phyloP scores from a whole-genome alignment of 1,140 invertebrate species.

The Steinernema feltiae region DNA sequence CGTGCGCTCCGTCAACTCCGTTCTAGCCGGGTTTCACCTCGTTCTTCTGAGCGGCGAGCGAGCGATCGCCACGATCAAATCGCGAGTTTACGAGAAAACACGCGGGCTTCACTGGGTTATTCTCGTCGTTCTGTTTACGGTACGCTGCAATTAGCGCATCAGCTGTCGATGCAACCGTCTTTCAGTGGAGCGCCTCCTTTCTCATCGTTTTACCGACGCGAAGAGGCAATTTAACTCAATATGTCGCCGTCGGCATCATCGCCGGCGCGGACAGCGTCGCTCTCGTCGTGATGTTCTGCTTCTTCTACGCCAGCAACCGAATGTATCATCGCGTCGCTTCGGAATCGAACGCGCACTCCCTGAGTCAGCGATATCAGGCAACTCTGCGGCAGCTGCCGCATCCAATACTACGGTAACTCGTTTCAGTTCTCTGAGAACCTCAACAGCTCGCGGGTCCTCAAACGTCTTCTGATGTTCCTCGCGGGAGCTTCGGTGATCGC shows the following conservation, averaged over 20 bases:
- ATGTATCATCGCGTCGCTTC: background rate
- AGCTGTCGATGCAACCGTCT: background rate
- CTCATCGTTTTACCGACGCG: background rate
- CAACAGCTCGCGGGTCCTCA: background rate
- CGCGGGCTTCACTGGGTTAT: background rate
- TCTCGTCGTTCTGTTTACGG: background rate
- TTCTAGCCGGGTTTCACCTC: background rate
- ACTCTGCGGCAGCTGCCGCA: background rate
- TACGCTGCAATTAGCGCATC: background rate
- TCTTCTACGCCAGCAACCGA: background rate
- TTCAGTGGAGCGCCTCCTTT: background rate
- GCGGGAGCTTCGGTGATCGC: background rate
- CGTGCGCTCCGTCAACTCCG: background rate
- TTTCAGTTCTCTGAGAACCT: slow-evolving; percentile 6
- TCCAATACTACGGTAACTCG: background rate
- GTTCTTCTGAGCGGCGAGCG: background rate
- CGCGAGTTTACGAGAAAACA: background rate
- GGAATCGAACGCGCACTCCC: background rate
- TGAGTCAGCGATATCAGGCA: background rate
- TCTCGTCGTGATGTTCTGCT: background rate
- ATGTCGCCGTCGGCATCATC: background rate
- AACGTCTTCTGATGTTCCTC: background rate
- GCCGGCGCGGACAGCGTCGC: background rate
- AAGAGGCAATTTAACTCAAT: background rate
- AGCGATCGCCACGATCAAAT: background rate